A percentile compares a stretch with the other conserved stretches of the same genome.
phyloP scores from a whole-genome alignment of 2,113 vertebrate genomes.

The Euleptes europaea region DNA sequence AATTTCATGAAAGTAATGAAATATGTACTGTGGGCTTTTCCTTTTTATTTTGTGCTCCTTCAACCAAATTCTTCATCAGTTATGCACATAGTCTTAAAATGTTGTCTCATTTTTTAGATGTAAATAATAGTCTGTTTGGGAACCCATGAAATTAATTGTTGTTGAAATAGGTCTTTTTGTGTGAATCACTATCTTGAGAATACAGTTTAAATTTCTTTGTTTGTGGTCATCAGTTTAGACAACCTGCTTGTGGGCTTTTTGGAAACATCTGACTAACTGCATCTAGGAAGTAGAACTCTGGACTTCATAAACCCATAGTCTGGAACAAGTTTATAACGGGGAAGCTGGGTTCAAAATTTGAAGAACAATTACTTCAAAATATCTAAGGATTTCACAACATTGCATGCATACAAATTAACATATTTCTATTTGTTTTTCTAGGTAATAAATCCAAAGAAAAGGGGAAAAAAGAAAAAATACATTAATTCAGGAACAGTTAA shows the following conservation, averaged over 20 bases:
- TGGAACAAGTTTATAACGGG: background rate
- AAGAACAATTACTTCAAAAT: background rate
- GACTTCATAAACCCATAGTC: background rate
- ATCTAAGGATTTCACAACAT: background rate
- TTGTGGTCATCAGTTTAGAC: background rate
- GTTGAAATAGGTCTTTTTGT: background rate
- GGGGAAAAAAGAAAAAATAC: slow-evolving; percentile 98
- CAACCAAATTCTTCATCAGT: too few relatives aligned
- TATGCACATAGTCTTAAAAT: too few relatives aligned
- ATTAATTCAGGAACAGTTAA: slow-evolving; percentile 96
- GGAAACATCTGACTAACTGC: background rate
- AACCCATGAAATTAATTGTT: background rate
- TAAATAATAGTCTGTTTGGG: background rate
- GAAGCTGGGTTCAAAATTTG: background rate
- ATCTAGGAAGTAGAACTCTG: background rate
- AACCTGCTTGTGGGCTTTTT: background rate
- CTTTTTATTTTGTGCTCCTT: too few relatives aligned
- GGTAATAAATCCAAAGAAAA: slow-evolving; percentile 99
- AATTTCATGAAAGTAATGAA: too few relatives aligned
- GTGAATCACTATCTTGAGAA: background rate
- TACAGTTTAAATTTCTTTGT: background rate
- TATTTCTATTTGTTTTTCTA: slow-evolving; percentile 65
- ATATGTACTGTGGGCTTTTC: too few relatives aligned
- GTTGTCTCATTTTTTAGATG: background rate
- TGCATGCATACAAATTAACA: background rate